Evolutionary conservation across 2,113 vertebrate genomes (phyloP), one percentile per base, ranked within the genome.

Genomic region (Trematocara macrostoma): DNA sequence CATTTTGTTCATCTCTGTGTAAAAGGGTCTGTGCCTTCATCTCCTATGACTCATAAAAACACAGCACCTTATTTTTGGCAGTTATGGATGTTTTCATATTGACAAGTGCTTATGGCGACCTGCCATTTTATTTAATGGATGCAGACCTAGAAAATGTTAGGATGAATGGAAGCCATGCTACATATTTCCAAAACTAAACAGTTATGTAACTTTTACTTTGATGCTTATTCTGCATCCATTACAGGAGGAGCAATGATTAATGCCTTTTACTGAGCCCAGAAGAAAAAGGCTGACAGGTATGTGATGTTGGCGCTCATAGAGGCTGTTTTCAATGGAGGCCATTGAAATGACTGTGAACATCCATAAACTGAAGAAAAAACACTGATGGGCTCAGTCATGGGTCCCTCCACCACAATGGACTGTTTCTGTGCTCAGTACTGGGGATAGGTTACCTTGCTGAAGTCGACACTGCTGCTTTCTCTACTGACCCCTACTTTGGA

Each of bases 381-480:
- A 87, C n/a, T 15, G 80, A 91, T 86, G 85, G 69, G 83, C 4
- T 86, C 38, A 38, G 45, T 85, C 85, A 87, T 59, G 85, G 84
- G 61, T 42, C 55, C 64, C 18, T 84, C 83, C 88, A 85, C 51
- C 83, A 78, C 61, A 42, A 87, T 4, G 69, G 86, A 90, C 83
- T 20, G 64, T 84, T 83, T 88, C 92, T 91, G 51, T 87, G 89
- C 91, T 91, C 90, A 93, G 93, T 89, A 86, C 85, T 91, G 31
- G 81, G 87, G 57, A 86, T 81, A 97, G 89, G 86, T 94, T 95
- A 99, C 98, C 97, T 98, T 99, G 96, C 98, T 98, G 93, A 99
- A 98, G 96, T 99, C 98, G 95, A 98, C 97, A 1, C 97, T 98
- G 95, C 97, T 99, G 95, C 97, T 97, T 96, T 99, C 98, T 96